Base-by-base conservation (phyloP, 2,888 invertebrate species). In the Beris morrisii region DNA sequence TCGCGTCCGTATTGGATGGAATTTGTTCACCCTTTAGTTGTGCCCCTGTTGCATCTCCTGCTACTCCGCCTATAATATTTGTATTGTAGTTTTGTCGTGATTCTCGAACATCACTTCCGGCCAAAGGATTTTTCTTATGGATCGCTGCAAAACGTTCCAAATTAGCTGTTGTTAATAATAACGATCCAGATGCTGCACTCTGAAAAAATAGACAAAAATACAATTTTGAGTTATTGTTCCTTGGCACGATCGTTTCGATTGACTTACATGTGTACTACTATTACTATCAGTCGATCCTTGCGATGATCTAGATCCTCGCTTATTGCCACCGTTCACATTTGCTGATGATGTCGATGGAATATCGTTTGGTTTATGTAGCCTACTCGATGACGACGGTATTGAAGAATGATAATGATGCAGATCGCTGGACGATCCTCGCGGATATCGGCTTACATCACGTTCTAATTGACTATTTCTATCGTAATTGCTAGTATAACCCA, bases 101-200 rank as follows among this genome's bases (percentile, higher is more conserved):
- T 15, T 61, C 46, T 45, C 28, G 9, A 22, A 56, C 32, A 46
- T 55, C 56, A 45, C 43, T 55, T 32, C 63, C 45, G 12, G 38
- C n/a, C 32, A 52, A 13, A 53, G 65, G 45, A 31, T 30, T 55
- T 70, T 65, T 70, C 55, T 83, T 84, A 72, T 85, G 83, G 78
- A 86, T 82, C 71, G 84, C 84, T 32, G 84, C 85, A 71, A 87
- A 79, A 15, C 79, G 77, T 72, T 81, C 79, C 71, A 88, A 81
- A 80, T 92, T 91, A 52, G 91, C 92, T 69, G 92, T 91, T 72
- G 90, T 92, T 75, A 93, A 79, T 70, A 93, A 83, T 73, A 91
- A 79, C 67, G 91, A 91, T 70, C 91, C 92, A 70, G 92, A 92
- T 75, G 89, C 89, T 71, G 87, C 90, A 80, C 92, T 92, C 92